These are phyloP conservation scores for Trichonephila inaurata DNA, from an alignment of 1,140 invertebrate genomes.

Conservation along the genomic window DNA sequence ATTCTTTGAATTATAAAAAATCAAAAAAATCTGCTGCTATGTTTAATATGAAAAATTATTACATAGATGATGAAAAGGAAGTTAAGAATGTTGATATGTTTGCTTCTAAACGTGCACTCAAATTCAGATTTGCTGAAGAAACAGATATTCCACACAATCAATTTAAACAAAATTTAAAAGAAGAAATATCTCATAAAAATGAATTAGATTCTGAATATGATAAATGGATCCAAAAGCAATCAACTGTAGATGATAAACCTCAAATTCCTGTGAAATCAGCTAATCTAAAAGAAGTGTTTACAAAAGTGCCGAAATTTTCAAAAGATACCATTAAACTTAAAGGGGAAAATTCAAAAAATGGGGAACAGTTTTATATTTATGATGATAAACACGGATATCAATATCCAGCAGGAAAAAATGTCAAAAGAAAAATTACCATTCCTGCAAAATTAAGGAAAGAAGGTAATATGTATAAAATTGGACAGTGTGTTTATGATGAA, in stretches of 20 bases:
- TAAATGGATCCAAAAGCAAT: constrained; percentile 46
- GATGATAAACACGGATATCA: constrained; percentile 55
- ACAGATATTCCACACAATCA: constrained; percentile 23
- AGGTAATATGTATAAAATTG: constrained; percentile 35
- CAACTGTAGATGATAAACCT: background rate
- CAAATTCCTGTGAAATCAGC: constrained; percentile 3
- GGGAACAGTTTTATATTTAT: background rate
- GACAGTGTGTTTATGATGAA: constrained; percentile 66
- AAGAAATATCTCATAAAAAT: background rate
- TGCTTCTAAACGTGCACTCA: background rate
- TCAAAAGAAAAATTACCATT: constrained; percentile 34
- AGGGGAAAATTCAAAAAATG: background rate
- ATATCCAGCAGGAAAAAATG: constrained; percentile 34
- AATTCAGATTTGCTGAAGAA: background rate
- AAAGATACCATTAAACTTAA: constrained; percentile 47
- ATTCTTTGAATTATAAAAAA: background rate
- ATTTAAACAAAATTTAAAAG: constrained; percentile 53
- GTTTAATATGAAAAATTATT: background rate
- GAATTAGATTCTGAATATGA: constrained; percentile 16
- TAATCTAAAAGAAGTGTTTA: constrained; percentile 10
- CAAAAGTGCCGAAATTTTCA: constrained; percentile 49
- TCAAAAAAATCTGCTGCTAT: background rate
- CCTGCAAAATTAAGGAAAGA: background rate
- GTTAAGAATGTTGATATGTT: background rate
- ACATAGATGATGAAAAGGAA: constrained; percentile 4